Conservation (phyloP, 2,888 invertebrate genomes). For the Aleiodes testaceus region DNA sequence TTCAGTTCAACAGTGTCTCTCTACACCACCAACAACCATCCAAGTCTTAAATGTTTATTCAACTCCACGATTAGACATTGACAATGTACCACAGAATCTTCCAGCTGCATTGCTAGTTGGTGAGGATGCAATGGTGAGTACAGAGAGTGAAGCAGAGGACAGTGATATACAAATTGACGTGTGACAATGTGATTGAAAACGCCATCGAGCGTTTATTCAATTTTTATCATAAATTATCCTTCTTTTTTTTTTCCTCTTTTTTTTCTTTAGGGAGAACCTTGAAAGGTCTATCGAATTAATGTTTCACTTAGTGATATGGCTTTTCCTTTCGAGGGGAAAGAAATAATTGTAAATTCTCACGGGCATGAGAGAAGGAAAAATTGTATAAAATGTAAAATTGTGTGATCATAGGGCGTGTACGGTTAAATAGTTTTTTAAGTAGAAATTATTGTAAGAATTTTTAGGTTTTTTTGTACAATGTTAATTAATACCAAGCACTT, state of each 20-base stretch:
- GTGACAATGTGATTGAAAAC: constrained; percentile 65
- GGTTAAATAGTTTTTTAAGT: constrained; percentile 44
- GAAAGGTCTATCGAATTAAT: constrained; percentile 31
- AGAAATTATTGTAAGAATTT: constrained; percentile 34
- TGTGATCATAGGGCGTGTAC: constrained; percentile 21
- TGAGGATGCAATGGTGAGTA: constrained; percentile 71
- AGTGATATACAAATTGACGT: constrained; percentile 73
- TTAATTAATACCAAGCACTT: constrained; percentile 26
- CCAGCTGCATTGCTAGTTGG: constrained; percentile 72
- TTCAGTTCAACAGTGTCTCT: constrained; percentile 69
- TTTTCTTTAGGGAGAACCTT: constrained; percentile 18
- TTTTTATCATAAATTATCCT: not conserved
- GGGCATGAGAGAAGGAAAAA: not conserved
- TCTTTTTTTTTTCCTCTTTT: constrained; percentile 13
- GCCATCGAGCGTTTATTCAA: constrained; percentile 34
- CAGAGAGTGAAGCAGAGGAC: constrained; percentile 72
- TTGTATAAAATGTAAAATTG: constrained; percentile 44
- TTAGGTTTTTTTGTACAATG: constrained; percentile 39
- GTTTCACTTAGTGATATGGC: not conserved
- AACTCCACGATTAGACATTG: constrained; percentile 69
- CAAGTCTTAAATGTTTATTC: constrained; percentile 72
- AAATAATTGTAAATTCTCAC: not conserved
- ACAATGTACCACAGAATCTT: constrained; percentile 71
- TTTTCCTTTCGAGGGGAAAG: not conserved
- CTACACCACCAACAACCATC: constrained; percentile 69